Conservation (phyloP, 2,113 vertebrate genomes). For the Eulemur rufifrons region DNA sequence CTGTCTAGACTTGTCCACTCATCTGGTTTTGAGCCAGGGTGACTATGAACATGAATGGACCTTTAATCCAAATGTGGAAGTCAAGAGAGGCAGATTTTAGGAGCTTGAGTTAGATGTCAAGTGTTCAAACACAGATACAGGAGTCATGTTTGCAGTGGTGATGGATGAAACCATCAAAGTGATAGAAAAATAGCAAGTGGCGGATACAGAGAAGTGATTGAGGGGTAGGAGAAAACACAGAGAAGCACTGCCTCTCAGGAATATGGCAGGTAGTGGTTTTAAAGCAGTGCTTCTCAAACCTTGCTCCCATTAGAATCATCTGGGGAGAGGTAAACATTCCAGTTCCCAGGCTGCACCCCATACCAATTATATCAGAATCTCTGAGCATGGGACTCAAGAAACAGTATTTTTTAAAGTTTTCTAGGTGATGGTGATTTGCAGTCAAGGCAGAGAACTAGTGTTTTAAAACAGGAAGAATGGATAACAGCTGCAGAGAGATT, state of each 20-base stretch:
- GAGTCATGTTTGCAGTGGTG: not conserved
- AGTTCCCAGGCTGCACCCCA: not conserved
- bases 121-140: not conserved
- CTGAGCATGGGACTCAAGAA: not conserved
- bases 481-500: not conserved
- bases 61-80: not conserved
- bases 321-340: not conserved
- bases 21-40: not conserved
- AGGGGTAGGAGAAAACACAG: not conserved
- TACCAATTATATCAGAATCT: not conserved
- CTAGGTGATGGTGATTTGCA: not conserved
- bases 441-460: not conserved
- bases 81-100: not conserved
- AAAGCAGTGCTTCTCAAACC: not conserved
- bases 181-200: not conserved
- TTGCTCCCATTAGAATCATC: not conserved
- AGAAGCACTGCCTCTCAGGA: not conserved
- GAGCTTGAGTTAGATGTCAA: not conserved
- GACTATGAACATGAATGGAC: not conserved
- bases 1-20: not conserved
- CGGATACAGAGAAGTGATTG: not conserved
- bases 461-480: conserved; percentile 32
- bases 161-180: not conserved
- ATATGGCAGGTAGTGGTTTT: not conserved
- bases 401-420: not conserved